A percentile compares a stretch with the other conserved stretches of the same genome.
phyloP scores from a whole-genome alignment of 2,113 vertebrate genomes.

The Tinamus guttatus region DNA sequence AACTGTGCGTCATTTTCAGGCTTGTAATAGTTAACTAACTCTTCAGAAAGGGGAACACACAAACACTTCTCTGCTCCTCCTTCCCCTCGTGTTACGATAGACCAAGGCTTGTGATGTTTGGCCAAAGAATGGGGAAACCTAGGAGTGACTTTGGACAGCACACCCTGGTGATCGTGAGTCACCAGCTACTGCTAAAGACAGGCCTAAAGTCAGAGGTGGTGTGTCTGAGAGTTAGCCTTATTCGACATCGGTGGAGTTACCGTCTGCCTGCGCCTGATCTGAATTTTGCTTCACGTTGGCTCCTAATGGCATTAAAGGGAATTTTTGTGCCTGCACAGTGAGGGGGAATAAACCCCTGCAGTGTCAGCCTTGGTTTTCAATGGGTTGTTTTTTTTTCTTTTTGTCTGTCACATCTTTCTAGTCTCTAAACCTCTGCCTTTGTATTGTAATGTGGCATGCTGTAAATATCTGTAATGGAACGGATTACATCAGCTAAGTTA shows the following conservation, averaged over 20 bases:
- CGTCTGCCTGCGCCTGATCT: background rate
- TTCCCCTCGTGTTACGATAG: background rate
- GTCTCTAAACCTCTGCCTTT: constrained; percentile 20
- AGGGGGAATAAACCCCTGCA: background rate
- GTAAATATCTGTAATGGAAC: constrained; percentile 60
- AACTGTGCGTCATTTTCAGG: background rate
- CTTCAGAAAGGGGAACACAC: constrained; percentile 10
- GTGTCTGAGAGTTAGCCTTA: background rate
- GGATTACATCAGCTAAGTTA: constrained; percentile 61
- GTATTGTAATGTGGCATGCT: background rate
- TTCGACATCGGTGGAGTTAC: background rate
- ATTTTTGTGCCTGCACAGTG: background rate
- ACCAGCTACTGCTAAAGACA: background rate
- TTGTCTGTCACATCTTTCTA: constrained; percentile 29
- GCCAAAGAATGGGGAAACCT: constrained; percentile 11
- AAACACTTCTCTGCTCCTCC: background rate
- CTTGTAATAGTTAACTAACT: background rate
- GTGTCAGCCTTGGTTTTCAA: background rate
- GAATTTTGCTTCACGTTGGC: background rate
- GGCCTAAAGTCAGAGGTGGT: background rate
- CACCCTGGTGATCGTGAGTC: constrained; percentile 28
- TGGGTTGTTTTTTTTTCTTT: constrained; percentile 12
- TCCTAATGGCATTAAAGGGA: background rate
- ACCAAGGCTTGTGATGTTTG: constrained; percentile 19
- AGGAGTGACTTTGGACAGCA: background rate